Percentiles rank a stretch among this genome's conserved stretches.
phyloP scores from a whole-genome alignment of 2,888 invertebrate species.

The Limnephilus rhombicus region DNA sequence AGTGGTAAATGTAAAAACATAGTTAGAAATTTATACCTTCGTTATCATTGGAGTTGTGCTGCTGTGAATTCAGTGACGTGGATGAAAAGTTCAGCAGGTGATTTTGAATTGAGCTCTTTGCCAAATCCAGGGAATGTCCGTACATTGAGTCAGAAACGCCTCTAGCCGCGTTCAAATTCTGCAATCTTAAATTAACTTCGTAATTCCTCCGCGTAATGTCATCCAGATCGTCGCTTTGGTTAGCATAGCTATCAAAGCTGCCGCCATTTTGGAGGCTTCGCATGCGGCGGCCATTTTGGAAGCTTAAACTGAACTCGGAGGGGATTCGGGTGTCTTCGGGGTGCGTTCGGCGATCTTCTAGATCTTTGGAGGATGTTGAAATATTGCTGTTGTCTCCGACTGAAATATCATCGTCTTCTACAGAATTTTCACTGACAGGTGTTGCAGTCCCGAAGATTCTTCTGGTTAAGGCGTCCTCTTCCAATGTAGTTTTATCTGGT shows the following conservation, averaged over 20 bases:
- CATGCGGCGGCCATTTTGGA: slow-evolving; percentile 66
- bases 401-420: slow-evolving; percentile 75
- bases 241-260: slow-evolving; percentile 43
- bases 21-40: slow-evolving; percentile 69
- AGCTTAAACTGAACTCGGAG: slow-evolving; percentile 66
- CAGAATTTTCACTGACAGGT: slow-evolving; percentile 54
- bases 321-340: slow-evolving; percentile 44
- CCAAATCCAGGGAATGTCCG: slow-evolving; percentile 74
- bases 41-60: slow-evolving; percentile 73
- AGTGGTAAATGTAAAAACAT: not conserved
- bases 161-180: slow-evolving; percentile 70
- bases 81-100: slow-evolving; percentile 70
- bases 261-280: slow-evolving; percentile 28
- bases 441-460: slow-evolving; percentile 28
- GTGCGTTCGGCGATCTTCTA: slow-evolving; percentile 69
- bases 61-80: slow-evolving; percentile 73
- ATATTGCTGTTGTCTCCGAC: slow-evolving; percentile 76
- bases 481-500: not conserved
- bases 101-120: slow-evolving; percentile 75
- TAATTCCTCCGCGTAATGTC: slow-evolving; percentile 71
- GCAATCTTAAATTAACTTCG: slow-evolving; percentile 68
- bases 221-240: slow-evolving; percentile 69
- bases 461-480: slow-evolving; percentile 11
- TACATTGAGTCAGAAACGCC: slow-evolving; percentile 73
- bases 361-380: slow-evolving; percentile 68